Conservation (phyloP, 1,140 invertebrate species). For the Tribolium castaneum region DNA sequence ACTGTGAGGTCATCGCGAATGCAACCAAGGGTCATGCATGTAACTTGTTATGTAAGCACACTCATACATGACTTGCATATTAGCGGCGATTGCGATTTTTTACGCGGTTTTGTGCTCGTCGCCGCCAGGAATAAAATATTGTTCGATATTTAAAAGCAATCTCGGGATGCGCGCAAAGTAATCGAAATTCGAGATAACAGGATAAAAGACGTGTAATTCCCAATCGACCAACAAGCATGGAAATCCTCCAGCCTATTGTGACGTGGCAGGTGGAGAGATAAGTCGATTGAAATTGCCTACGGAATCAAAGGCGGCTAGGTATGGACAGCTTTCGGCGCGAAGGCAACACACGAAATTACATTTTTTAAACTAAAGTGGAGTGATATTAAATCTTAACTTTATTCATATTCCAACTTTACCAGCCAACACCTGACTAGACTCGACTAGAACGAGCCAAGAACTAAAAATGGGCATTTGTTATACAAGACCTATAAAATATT, state of each 20-base stretch:
- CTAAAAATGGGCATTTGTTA: too few species aligned
- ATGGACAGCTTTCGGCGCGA: too few species aligned
- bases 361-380: too few species aligned
- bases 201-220: constrained; percentile 48
- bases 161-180: constrained; percentile 37
- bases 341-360: too few species aligned
- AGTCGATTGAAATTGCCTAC: constrained; percentile 50
- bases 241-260: constrained; percentile 43
- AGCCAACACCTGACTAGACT: too few species aligned
- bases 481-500: too few species aligned
- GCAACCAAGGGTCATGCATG: not conserved
- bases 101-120: not conserved
- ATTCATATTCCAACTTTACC: too few species aligned
- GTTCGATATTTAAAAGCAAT: constrained; percentile 45
- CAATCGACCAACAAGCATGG: constrained; percentile 43
- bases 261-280: constrained; percentile 48
- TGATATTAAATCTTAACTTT: too few species aligned
- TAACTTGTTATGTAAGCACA: not conserved
- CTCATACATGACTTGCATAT: not conserved
- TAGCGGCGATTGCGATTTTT: not conserved
- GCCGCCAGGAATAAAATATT: constrained; percentile 10
- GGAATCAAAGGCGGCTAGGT: constrained; percentile 40
- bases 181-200: constrained; percentile 50
- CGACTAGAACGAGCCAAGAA: too few species aligned
- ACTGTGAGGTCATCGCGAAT: not conserved